Base-by-base conservation (phyloP, 1,140 invertebrate genomes). In the Mizuhopecten yessoensis region DNA sequence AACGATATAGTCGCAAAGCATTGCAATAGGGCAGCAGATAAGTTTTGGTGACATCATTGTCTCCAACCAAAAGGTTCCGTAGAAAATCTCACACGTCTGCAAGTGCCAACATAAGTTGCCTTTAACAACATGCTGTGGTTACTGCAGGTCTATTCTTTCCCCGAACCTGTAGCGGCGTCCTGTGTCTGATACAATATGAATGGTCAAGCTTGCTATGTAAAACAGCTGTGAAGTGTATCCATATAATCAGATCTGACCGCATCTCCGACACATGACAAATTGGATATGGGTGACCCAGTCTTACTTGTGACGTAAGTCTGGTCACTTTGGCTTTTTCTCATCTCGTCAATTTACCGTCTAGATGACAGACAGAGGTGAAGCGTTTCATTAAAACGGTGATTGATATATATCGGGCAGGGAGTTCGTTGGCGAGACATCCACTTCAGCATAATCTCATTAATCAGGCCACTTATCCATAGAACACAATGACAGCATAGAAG, bases 381-480 rank as follows among this genome's bases (percentile, higher is more conserved):
- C 57, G 23, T 75, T 75, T 75, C 57, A 75, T 75, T 75, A 75
- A 7, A 75, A 75, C 29, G n/a, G 57, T 75, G 57, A 75, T 75
- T 75, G n/a, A 75, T 75, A 75, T 5, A 17, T 5, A 75, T 75
- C 17, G 57, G 57, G n/a, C 57, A 75, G 57, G 2, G 0, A 75
- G 57, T 75, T 75, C 57, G 29, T 29, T 23, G 57, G n/a, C 57
- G 57, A 29, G 57, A 75, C 57, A 29, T n/a, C 57, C 57, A 23
- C n/a, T 75, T 1, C 29, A 29, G 57, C 9, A 5, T 1, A 7
- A 5, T 75, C 57, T 1, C 29, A 75, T 75, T 75, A n/a, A 75
- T 75, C 23, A 75, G 57, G n/a, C 23, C 57, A 75, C 11, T 75
- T 75, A 75, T n/a, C 57, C 23, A 9, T 29, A 29, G 1, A 45